A percentile compares a stretch with the other conserved stretches of the same genome.
phyloP scores from a whole-genome alignment of 64 coral and sea anemone genomes.

The Stichodactyla helianthus region DNA sequence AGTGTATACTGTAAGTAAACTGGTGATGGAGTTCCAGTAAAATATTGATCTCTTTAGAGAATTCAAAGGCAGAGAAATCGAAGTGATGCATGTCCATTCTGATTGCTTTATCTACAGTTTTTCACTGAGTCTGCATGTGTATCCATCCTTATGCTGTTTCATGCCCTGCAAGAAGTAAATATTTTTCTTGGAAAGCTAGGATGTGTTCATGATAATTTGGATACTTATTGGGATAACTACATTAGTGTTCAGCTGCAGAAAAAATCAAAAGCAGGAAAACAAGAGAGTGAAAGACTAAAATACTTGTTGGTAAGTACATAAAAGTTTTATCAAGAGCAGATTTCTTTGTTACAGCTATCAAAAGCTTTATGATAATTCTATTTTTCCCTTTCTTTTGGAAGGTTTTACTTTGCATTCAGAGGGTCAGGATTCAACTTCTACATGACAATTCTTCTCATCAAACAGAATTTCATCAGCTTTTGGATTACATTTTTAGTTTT shows the following conservation, averaged over 20 bases:
- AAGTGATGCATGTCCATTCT: not conserved
- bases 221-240: not conserved
- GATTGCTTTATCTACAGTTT: slow-evolving; percentile 2
- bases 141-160: slow-evolving; percentile 32
- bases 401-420: not conserved
- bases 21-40: too few relatives aligned
- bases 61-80: too few relatives aligned
- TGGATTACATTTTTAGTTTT: not conserved
- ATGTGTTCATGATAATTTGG: not conserved
- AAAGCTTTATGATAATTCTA: not conserved
- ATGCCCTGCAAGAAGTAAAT: slow-evolving; percentile 38
- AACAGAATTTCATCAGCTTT: not conserved
- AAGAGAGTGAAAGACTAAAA: not conserved
- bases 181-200: slow-evolving; percentile 31
- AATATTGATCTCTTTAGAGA: too few relatives aligned
- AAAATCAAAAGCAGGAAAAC: not conserved
- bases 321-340: not conserved
- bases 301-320: not conserved
- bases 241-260: not conserved
- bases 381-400: not conserved
- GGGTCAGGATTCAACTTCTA: not conserved
- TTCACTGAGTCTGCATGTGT: not conserved
- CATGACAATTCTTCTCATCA: not conserved
- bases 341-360: not conserved
- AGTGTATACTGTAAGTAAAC: too few relatives aligned